These are phyloP conservation scores for Danionella cerebrum DNA, from an alignment of 2,113 vertebrate genomes.

Conservation along the genomic window DNA sequence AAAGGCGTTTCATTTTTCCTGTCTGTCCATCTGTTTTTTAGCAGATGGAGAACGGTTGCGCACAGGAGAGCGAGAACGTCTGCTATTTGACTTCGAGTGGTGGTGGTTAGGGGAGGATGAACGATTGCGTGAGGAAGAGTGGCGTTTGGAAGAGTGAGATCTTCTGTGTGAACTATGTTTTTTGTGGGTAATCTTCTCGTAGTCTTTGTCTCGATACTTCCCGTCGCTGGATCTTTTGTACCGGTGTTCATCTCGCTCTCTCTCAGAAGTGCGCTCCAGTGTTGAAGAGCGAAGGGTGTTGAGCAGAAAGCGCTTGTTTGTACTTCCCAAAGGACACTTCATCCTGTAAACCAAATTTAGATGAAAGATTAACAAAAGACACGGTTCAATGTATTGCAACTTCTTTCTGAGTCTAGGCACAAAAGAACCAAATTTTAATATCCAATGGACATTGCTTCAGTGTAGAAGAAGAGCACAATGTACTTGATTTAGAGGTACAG, in stretches of 20 bases:
- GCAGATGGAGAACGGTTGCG: background rate
- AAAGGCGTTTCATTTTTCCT: background rate
- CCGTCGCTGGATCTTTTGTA: constrained; percentile 26
- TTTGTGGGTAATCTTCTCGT: constrained; percentile 23
- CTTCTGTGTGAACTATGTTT: constrained; percentile 37
- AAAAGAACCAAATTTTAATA: too few species aligned
- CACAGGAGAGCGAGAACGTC: constrained; percentile 33
- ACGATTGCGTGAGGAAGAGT: background rate
- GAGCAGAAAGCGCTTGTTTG: constrained; percentile 93
- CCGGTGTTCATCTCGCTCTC: constrained; percentile 37
- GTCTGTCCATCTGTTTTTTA: constrained; percentile 9
- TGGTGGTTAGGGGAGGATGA: constrained; percentile 9
- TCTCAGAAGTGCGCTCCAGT: constrained; percentile 45
- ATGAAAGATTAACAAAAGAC: too few species aligned
- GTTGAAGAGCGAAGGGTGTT: constrained; percentile 89
- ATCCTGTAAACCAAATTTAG: constrained; percentile 76
- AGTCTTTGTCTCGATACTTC: constrained; percentile 37
- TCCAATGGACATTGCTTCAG: too few species aligned
- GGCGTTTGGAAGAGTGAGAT: constrained; percentile 13
- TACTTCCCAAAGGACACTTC: constrained; percentile 86
- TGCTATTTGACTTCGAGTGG: constrained; percentile 9
- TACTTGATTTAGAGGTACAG: too few species aligned
- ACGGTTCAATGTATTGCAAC: too few species aligned
- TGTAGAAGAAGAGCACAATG: too few species aligned
- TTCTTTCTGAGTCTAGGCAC: too few species aligned